Evolutionary conservation across 2,797 vertebrate genomes (phyloP).

Genomic region (Sebastes flavidus): DNA sequence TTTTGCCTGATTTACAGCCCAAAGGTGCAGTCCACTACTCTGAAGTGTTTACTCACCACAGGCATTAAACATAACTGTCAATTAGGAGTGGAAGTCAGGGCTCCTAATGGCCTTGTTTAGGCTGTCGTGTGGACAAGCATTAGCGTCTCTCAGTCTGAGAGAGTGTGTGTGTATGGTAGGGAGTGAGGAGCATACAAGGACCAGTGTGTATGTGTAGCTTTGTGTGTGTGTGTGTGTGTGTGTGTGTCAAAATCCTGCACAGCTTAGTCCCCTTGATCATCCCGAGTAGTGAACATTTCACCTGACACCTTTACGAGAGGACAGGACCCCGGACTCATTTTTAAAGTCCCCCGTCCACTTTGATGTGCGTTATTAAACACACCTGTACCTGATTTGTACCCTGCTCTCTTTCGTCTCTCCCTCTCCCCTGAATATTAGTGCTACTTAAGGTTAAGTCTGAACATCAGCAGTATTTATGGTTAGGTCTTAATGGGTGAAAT

Average conservation of each 20-base stretch:
- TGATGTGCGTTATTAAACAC: conserved; percentile 89
- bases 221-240: conserved; percentile 14
- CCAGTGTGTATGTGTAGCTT: not conserved
- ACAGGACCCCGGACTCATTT: conserved; percentile 79
- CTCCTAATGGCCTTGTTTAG: conserved; percentile 77
- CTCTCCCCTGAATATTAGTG: conserved; percentile 49
- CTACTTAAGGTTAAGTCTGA: conserved; percentile 45
- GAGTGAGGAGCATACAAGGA: conserved; percentile 2
- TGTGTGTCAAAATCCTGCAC: conserved; percentile 43
- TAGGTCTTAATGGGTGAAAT: conserved; percentile 66
- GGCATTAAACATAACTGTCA: conserved; percentile 79
- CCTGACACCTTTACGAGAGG: conserved; percentile 88
- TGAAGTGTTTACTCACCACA: conserved; percentile 72
- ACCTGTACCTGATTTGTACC: conserved; percentile 86
- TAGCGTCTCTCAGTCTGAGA: conserved; percentile 72
- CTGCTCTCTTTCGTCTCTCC: conserved; percentile 69
- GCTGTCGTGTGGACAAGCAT: conserved; percentile 63
- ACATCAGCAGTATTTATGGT: conserved; percentile 82
- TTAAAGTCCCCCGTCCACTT: conserved; percentile 77
- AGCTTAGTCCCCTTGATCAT: conserved; percentile 84
- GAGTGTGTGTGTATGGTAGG: not conserved
- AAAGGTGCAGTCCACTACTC: conserved; percentile 50
- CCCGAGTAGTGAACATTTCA: conserved; percentile 76
- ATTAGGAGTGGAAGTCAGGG: conserved; percentile 73
- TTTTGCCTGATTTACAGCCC: conserved; percentile 59